Evolutionary conservation across 35 echinoderm and acorn worm species (phyloP).

Genomic region (Chiridota heheva): DNA sequence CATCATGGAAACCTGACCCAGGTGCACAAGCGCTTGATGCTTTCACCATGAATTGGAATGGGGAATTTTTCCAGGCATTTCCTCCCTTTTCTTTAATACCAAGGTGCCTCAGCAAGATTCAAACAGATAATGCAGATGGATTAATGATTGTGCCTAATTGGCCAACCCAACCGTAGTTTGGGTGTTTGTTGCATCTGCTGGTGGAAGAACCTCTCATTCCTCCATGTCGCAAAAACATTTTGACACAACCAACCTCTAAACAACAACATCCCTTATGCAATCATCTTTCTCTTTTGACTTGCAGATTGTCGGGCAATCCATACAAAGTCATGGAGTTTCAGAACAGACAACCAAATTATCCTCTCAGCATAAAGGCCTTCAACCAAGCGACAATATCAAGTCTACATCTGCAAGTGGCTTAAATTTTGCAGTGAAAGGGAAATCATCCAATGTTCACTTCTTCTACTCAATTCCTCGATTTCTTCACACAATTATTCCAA

Average conservation of each 20-base stretch:
- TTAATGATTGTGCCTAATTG: constrained; percentile 53
- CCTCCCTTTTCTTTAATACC: constrained; percentile 47
- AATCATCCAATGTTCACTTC: constrained; percentile 30
- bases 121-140: constrained; percentile 18
- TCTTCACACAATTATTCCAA: constrained; percentile 38
- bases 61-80: constrained; percentile 36
- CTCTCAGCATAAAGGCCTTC: constrained; percentile 19
- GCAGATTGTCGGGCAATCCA: constrained; percentile 30
- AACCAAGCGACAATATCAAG: constrained; percentile 42
- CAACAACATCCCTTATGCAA: constrained; percentile 15
- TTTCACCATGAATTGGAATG: constrained; percentile 37
- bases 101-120: constrained; percentile 25
- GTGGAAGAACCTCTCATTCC: constrained; percentile 3
- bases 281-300: constrained; percentile 21
- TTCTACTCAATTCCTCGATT: constrained; percentile 28
- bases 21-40: constrained; percentile 40
- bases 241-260: constrained; percentile 10
- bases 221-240: neutral
- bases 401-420: constrained; percentile 60
- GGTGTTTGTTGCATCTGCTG: neutral
- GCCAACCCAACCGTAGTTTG: constrained; percentile 57
- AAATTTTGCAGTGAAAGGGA: constrained; percentile 58
- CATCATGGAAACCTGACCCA: constrained; percentile 59
- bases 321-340: constrained; percentile 22
- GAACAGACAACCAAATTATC: constrained; percentile 38